These are phyloP conservation scores for Avahi laniger DNA, from an alignment of 2,797 vertebrate genomes.

Conservation along the genomic window DNA sequence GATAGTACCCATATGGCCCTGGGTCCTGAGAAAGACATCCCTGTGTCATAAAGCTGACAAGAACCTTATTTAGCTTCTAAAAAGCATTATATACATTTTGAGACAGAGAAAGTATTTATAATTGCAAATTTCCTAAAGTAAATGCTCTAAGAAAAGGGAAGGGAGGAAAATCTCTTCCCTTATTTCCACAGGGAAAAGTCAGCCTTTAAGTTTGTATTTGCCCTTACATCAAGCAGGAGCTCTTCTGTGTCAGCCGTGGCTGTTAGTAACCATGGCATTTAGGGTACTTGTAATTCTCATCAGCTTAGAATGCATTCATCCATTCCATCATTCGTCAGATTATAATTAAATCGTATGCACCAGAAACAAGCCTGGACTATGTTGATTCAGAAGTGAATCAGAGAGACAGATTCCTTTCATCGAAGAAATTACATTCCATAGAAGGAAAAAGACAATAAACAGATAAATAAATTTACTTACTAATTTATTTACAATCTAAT, in stretches of 20 bases:
- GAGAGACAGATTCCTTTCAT: constrained; percentile 50
- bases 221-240: background rate
- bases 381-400: constrained; percentile 40
- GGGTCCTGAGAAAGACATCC: background rate
- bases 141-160: background rate
- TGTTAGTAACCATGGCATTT: background rate
- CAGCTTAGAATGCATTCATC: background rate
- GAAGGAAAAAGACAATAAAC: constrained; percentile 44
- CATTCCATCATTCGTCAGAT: background rate
- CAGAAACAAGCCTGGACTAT: constrained; percentile 59
- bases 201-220: background rate
- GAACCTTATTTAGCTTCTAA: background rate
- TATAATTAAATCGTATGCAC: constrained; percentile 52
- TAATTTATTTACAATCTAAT: constrained; percentile 42
- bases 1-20: background rate
- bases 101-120: background rate
- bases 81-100: background rate
- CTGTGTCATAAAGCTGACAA: background rate
- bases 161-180: background rate
- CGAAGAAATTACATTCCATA: constrained; percentile 29
- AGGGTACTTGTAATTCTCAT: background rate
- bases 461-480: constrained; percentile 25
- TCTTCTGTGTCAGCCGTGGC: background rate
- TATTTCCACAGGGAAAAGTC: background rate
- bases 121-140: background rate